phyloP scores from a whole-genome alignment of 2,113 vertebrate genomes.

The Isichthys henryi region DNA sequence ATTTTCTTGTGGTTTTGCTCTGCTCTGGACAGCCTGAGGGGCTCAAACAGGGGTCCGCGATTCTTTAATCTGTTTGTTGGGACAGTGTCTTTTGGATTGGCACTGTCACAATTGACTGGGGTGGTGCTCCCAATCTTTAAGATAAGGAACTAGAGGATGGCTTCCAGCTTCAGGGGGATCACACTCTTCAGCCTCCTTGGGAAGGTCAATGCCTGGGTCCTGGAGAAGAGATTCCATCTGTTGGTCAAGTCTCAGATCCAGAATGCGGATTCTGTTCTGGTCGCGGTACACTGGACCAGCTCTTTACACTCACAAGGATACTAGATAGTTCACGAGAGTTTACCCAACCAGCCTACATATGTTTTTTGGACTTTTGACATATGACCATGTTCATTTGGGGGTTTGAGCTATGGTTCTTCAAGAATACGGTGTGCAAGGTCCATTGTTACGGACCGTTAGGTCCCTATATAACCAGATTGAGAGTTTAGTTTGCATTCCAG shows the following conservation, averaged over 20 bases:
- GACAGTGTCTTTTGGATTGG: background rate
- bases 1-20: background rate
- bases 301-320: background rate
- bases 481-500: background rate
- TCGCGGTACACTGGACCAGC: background rate
- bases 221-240: background rate
- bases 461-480: background rate
- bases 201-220: background rate
- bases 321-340: background rate
- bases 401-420: background rate
- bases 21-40: background rate
- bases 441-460: background rate
- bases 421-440: background rate
- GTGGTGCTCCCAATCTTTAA: background rate
- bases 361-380: background rate
- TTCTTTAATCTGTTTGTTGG: background rate
- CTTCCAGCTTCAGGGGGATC: background rate
- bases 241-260: background rate
- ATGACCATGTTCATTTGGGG: background rate
- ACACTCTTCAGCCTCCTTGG: background rate
- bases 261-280: background rate
- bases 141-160: background rate
- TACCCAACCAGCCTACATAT: background rate
- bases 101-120: background rate
- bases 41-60: background rate